Base-by-base conservation (phyloP, 1,140 invertebrate genomes). In the Lerema accius region DNA sequence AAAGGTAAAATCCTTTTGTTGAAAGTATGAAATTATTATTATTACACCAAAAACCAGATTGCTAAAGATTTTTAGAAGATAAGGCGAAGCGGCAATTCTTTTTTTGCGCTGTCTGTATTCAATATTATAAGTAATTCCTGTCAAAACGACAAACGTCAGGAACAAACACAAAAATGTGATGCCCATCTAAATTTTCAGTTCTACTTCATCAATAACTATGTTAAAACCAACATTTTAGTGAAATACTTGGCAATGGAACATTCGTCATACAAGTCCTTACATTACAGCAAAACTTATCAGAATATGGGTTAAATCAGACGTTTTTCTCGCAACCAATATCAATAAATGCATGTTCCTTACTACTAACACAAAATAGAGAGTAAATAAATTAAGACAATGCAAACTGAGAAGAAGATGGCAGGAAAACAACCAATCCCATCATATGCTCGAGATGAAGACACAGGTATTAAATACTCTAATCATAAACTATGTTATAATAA, bases 351-450 rank as follows among this genome's bases (percentile, higher is more conserved):
- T 9, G 4, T 32, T 9, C 28, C 4, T 32, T 7, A 23, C 4
- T 32, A 32, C n/a, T n/a, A n/a, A n/a, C n/a, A n/a, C n/a, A n/a
- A n/a, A n/a, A n/a, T n/a, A 23, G 2, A 3, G 19, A 23, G 5
- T 32, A 32, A 32, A 32, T 9, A 4, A 32, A 4, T 9, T 0
- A 15, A 4, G 0, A 10, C 37, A 11, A 51, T 51, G 49, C 49
- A n/a, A n/a, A 32, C 7, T 5, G 28, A 16, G 13, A 39, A 51
- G 19, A 39, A 5, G 16, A 17, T 15, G 14, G 32, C 49, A 19
- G 37, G 15, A 32, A 51, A 51, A 10, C 19, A 37, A 15, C 49
- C 49, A 51, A 51, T 51, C 37, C 28, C 26, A 37, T 11, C 4
- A 0, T 16, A 5, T 32, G 11, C 14, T 11, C 15, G 9, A 19